Evolutionary conservation across 2,113 vertebrate species (phyloP).

Genomic region (Salminus brasiliensis): DNA sequence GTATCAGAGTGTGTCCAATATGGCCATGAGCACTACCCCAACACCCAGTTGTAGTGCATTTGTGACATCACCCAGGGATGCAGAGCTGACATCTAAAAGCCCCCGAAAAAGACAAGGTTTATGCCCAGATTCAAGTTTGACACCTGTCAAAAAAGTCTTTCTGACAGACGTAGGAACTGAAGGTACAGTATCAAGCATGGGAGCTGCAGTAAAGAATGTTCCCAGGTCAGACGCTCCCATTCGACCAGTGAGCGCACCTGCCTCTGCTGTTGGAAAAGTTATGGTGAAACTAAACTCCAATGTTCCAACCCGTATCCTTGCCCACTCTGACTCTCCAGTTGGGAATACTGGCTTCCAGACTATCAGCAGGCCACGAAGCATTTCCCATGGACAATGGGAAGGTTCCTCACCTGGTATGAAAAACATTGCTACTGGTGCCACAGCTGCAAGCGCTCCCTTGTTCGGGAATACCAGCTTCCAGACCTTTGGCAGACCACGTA

Average conservation of each 20-base stretch:
- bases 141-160: constrained; percentile 88
- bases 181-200: constrained; percentile 62
- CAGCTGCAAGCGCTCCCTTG: constrained; percentile 71
- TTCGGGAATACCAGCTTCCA: constrained; percentile 43
- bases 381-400: constrained; percentile 84
- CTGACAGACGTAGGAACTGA: constrained; percentile 69
- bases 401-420: constrained; percentile 81
- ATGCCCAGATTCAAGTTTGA: constrained; percentile 81
- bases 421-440: constrained; percentile 65
- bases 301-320: constrained; percentile 62
- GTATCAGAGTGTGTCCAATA: constrained; percentile 71
- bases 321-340: constrained; percentile 71
- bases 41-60: constrained; percentile 71
- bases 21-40: constrained; percentile 77
- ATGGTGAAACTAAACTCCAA: constrained; percentile 72
- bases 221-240: constrained; percentile 69
- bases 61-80: constrained; percentile 74
- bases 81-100: constrained; percentile 80
- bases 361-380: constrained; percentile 76
- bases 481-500: constrained; percentile 35
- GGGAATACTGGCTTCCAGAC: constrained; percentile 74
- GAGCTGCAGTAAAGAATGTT: constrained; percentile 67
- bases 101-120: constrained; percentile 86
- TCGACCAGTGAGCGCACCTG: constrained; percentile 79
- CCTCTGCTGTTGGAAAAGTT: constrained; percentile 72